Percentiles rank a stretch among this genome's conserved stretches.
Conservation (phyloP, 2,888 invertebrate species). For the Eurytoma adleriae region DNA sequence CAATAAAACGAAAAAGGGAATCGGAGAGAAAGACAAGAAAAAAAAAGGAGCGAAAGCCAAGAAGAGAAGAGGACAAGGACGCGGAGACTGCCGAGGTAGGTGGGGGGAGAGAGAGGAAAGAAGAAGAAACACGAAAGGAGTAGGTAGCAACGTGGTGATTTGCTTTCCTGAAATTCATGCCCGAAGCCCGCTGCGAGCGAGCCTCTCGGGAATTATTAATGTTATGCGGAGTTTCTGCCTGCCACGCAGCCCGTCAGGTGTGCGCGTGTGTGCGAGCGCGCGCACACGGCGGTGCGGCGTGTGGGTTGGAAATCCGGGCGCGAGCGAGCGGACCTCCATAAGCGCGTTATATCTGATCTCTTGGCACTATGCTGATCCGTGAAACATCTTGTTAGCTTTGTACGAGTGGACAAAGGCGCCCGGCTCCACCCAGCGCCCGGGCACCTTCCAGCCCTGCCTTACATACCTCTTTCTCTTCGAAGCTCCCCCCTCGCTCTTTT, state of each 20-base stretch:
- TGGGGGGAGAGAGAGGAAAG: slow-evolving; percentile 1
- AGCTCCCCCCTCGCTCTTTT: too few relatives aligned
- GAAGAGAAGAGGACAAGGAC: slow-evolving; percentile 22
- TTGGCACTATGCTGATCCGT: slow-evolving; percentile 71
- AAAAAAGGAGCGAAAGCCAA: slow-evolving; percentile 29
- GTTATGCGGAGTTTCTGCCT: slow-evolving; percentile 71
- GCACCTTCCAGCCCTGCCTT: slow-evolving; percentile 26
- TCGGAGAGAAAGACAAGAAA: neutral
- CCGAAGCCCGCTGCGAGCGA: slow-evolving; percentile 57
- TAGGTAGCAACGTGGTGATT: slow-evolving; percentile 57
- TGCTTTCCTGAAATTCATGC: slow-evolving; percentile 62
- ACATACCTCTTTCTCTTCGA: neutral
- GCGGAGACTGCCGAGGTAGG: slow-evolving; percentile 27
- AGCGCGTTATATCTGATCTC: slow-evolving; percentile 68
- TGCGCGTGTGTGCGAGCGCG: neutral
- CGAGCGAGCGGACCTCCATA: slow-evolving; percentile 64
- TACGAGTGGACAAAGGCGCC: slow-evolving; percentile 50
- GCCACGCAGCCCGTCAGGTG: slow-evolving; percentile 65
- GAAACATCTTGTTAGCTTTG: slow-evolving; percentile 72
- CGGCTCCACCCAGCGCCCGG: slow-evolving; percentile 35
- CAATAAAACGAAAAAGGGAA: slow-evolving; percentile 18
- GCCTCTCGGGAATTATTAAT: slow-evolving; percentile 68
- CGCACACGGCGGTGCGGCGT: slow-evolving; percentile 13
- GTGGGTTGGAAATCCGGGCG: slow-evolving; percentile 66
- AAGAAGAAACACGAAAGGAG: slow-evolving; percentile 30